Percentiles rank a stretch among this genome's conserved stretches.
Evolutionary conservation across 2,888 invertebrate genomes (phyloP).

Genomic region (Eurytoma adleriae): DNA sequence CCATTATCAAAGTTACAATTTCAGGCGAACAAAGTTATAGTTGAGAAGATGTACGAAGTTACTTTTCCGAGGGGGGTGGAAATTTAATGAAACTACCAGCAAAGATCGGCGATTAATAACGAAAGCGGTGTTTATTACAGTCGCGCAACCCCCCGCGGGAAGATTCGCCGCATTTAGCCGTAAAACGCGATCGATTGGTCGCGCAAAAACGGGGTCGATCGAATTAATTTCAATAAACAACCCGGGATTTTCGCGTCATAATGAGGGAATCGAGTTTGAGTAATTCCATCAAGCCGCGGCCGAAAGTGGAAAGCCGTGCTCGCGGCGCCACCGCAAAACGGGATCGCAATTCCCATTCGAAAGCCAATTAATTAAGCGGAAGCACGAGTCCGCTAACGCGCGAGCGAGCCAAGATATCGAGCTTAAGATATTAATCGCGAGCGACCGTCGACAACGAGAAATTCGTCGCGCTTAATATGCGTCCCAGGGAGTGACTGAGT

Average conservation of each 20-base stretch:
- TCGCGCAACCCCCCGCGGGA: too few relatives aligned
- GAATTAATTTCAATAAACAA: slow-evolving; percentile 9
- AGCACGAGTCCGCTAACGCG: background rate
- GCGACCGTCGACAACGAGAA: slow-evolving; percentile 17
- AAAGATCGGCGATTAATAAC: too few relatives aligned
- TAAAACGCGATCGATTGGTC: too few relatives aligned
- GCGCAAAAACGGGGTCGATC: slow-evolving; percentile 7
- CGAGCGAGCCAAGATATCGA: background rate
- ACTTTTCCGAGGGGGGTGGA: too few relatives aligned
- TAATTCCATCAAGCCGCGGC: slow-evolving; percentile 10
- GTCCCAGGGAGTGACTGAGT: background rate
- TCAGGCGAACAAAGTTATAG: too few relatives aligned
- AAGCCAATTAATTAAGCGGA: slow-evolving; percentile 16
- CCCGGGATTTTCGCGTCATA: background rate
- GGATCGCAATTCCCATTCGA: slow-evolving; percentile 10
- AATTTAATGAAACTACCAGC: too few relatives aligned
- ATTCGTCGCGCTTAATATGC: slow-evolving; percentile 21
- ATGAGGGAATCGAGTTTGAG: slow-evolving; percentile 4
- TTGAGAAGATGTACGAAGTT: too few relatives aligned
- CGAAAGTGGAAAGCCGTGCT: slow-evolving; percentile 15
- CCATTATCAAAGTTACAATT: background rate
- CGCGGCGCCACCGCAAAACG: background rate
- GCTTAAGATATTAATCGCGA: slow-evolving; percentile 2
- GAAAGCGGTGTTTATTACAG: too few relatives aligned
- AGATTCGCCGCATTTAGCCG: too few relatives aligned